Percentiles rank a stretch among this genome's conserved stretches.
Evolutionary conservation across 2,113 vertebrate genomes (phyloP).

Genomic region (Ardeotis arabs): DNA sequence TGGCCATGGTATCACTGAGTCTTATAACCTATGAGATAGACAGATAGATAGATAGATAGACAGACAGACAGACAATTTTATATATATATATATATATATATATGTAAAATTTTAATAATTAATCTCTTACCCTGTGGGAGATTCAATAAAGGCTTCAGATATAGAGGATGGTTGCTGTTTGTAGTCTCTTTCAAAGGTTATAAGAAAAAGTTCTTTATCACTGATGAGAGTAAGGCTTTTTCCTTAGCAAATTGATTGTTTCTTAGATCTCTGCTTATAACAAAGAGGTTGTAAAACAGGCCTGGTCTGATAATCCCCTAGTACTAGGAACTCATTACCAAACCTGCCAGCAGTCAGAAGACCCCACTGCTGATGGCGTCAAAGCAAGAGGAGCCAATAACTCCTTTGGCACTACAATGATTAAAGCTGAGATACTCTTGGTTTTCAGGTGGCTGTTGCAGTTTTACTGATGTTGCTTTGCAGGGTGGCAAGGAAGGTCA

Average conservation of each 20-base stretch:
- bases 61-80: too few species aligned
- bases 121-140: neutral
- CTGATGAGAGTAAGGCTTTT: neutral
- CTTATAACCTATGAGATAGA: neutral
- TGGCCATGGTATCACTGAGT: accelerated
- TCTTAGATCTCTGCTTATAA: neutral
- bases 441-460: neutral
- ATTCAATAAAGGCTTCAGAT: neutral
- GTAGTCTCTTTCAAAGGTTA: neutral
- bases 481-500: neutral
- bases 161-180: neutral
- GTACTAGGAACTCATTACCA: neutral
- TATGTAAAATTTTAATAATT: neutral
- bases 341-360: neutral
- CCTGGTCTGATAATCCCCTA: neutral
- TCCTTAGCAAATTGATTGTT: neutral
- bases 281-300: neutral
- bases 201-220: neutral
- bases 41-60: neutral
- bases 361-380: neutral
- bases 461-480: neutral
- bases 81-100: too few species aligned
- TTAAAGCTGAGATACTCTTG: neutral
- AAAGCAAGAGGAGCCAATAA: neutral
- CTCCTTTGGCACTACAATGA: neutral